Percentiles rank a stretch among this genome's conserved stretches.
Evolutionary conservation across 2,113 vertebrate genomes (phyloP).

Genomic region (Coreoperca whiteheadi): DNA sequence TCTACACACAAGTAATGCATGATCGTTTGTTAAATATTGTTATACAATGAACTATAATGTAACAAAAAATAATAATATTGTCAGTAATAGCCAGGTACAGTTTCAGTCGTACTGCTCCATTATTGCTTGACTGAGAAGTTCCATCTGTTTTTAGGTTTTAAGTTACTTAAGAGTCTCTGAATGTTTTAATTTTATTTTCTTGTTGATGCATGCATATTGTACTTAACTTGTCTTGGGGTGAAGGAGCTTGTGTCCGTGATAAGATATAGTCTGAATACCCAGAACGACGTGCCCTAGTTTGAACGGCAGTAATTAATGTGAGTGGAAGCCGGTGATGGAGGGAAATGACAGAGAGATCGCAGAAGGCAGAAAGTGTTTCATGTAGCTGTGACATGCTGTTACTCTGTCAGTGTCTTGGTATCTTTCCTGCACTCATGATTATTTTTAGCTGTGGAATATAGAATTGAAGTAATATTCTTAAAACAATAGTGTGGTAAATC

Average conservation of each 20-base stretch:
- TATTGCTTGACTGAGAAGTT: background rate
- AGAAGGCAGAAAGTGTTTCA: constrained; percentile 15
- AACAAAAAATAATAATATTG: background rate
- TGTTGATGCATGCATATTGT: constrained; percentile 15
- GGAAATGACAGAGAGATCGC: background rate
- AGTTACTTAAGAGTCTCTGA: background rate
- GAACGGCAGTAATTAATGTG: constrained; percentile 43
- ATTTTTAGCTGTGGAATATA: constrained; percentile 8
- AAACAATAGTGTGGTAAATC: background rate
- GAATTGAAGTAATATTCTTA: background rate
- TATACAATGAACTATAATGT: background rate
- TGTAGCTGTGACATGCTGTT: constrained; percentile 9
- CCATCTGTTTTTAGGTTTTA: background rate
- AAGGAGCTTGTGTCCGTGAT: constrained; percentile 23
- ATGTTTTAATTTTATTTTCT: constrained; percentile 14
- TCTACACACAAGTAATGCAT: background rate
- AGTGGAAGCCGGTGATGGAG: constrained; percentile 16
- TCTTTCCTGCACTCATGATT: constrained; percentile 1
- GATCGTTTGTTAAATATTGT: background rate
- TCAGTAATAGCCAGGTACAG: background rate
- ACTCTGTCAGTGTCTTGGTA: constrained; percentile 10
- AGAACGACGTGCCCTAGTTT: background rate
- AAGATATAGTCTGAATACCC: constrained; percentile 28
- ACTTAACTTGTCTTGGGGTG: background rate
- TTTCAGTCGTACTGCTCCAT: background rate